Evolutionary conservation across 2,888 invertebrate genomes (phyloP).

Genomic region (Catocala fraxini): DNA sequence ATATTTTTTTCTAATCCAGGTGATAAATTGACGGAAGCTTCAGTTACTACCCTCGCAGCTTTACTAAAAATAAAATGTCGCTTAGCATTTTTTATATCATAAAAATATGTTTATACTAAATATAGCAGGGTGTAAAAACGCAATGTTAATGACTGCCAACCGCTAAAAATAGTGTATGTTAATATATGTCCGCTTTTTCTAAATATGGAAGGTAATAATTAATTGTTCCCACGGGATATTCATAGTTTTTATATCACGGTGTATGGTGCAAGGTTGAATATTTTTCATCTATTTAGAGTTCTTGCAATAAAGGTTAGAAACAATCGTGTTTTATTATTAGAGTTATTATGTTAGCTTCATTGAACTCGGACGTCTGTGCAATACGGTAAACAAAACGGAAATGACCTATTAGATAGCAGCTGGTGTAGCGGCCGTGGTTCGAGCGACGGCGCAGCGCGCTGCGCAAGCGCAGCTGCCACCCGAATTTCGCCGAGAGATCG

Average conservation of each 20-base stretch:
- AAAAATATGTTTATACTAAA: conserved; percentile 47
- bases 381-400: conserved; percentile 75
- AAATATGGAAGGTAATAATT: conserved; percentile 3
- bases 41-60: conserved; percentile 58
- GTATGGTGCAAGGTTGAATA: conserved; percentile 34
- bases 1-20: conserved; percentile 74
- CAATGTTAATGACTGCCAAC: conserved; percentile 4
- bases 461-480: conserved; percentile 80
- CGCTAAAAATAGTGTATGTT: conserved; percentile 18
- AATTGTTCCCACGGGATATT: not conserved
- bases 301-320: conserved; percentile 28
- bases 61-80: conserved; percentile 65
- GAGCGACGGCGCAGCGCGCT: conserved; percentile 43
- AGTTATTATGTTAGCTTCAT: conserved; percentile 42
- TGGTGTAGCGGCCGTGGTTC: conserved; percentile 55
- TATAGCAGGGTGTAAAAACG: conserved; percentile 25
- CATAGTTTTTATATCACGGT: conserved; percentile 5
- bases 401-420: conserved; percentile 82
- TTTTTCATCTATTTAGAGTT: conserved; percentile 21
- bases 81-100: conserved; percentile 60
- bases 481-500: conserved; percentile 85
- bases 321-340: conserved; percentile 32
- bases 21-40: conserved; percentile 73
- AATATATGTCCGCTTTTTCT: conserved; percentile 25
- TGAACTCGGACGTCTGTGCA: conserved; percentile 46